These are phyloP conservation scores for Dermatemys mawii DNA, from an alignment of 2,113 vertebrate genomes.

Conservation along the genomic window DNA sequence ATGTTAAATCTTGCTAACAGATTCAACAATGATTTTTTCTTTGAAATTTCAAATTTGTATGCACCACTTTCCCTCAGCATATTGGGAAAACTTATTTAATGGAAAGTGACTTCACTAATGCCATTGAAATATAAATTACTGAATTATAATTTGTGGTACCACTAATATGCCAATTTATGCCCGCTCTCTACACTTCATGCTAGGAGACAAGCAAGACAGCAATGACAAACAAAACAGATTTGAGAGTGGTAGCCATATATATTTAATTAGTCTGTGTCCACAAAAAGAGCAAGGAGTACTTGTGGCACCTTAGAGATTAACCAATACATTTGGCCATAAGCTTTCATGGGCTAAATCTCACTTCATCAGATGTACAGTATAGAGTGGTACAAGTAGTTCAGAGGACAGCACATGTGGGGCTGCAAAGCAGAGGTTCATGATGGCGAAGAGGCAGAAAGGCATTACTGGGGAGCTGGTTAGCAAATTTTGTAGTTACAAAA, in stretches of 20 bases:
- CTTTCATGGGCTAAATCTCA: no score
- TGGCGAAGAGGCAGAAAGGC: background rate
- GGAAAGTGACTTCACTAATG: background rate
- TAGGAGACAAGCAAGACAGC: background rate
- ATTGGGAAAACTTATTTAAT: background rate
- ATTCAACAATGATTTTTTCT: background rate
- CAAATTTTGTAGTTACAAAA: background rate
- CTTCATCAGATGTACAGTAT: no score
- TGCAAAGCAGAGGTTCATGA: fast-evolving
- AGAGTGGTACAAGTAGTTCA: background rate
- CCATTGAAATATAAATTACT: background rate
- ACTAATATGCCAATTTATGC: background rate
- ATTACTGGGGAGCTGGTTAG: background rate
- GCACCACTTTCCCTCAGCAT: background rate
- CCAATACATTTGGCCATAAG: no score
- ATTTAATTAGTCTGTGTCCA: no score
- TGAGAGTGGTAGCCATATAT: no score
- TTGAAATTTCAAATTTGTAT: fast-evolving
- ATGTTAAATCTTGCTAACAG: background rate
- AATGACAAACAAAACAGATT: background rate
- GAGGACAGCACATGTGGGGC: fast-evolving
- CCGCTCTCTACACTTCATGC: background rate
- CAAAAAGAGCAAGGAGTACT: no score
- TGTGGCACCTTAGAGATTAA: no score
- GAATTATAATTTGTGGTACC: background rate